phyloP scores from a whole-genome alignment of 2,113 vertebrate genomes.

The Nesospiza acunhae region DNA sequence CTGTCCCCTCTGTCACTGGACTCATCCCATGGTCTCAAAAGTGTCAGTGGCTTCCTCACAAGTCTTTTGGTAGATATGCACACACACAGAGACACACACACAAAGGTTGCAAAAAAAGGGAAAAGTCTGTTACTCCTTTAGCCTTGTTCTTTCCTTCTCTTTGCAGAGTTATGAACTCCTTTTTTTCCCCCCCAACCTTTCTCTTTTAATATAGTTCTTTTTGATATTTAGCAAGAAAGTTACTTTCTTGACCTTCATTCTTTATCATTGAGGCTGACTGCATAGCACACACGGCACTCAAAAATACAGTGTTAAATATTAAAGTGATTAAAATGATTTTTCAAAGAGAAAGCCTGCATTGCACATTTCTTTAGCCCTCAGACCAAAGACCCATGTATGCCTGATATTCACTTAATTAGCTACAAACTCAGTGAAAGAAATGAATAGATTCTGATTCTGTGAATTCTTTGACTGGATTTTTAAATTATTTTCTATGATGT shows the following conservation, averaged over 20 bases:
- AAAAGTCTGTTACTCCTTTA: not conserved
- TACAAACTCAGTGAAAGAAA: not conserved
- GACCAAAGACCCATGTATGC: not conserved
- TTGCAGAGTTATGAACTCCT: not conserved
- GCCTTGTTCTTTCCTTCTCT: not conserved
- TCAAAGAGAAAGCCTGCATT: not conserved
- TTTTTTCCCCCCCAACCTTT: rapidly evolving
- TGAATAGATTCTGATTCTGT: not conserved
- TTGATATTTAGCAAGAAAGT: not conserved
- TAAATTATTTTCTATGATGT: not conserved
- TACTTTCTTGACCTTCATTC: not conserved
- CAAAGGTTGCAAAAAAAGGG: not conserved
- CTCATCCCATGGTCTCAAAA: not conserved
- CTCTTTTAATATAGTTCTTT: not conserved
- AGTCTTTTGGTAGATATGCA: not conserved
- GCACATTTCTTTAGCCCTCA: not conserved
- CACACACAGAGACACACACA: no score
- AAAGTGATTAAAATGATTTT: not conserved
- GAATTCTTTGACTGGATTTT: not conserved
- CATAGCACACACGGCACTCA: not conserved
- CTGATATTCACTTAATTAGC: not conserved
- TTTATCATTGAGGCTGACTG: not conserved
- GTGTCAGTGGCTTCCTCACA: not conserved
- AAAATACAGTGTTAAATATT: not conserved
- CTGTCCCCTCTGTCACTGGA: not conserved